Evolutionary conservation across 2,797 vertebrate genomes (phyloP).

Genomic region (Eulemur rubriventer): DNA sequence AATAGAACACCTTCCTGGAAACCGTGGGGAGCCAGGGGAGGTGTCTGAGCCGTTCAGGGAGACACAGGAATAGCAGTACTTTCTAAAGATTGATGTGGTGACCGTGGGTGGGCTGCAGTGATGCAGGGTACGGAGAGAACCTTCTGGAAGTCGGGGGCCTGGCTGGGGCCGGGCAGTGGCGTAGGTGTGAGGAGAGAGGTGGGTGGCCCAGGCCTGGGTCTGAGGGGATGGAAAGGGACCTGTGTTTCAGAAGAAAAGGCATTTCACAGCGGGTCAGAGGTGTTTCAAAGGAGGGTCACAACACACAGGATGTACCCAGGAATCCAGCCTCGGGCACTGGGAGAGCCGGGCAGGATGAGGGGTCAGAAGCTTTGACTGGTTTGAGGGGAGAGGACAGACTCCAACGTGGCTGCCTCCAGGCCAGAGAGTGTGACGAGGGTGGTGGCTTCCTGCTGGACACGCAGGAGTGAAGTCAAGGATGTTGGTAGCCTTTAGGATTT

Average conservation of each 20-base stretch:
- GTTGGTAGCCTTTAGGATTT: not conserved
- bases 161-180: not conserved
- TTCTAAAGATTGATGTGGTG: not conserved
- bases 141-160: not conserved
- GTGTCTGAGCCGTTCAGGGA: not conserved
- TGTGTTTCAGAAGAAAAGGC: not conserved
- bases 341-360: not conserved
- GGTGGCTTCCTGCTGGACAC: rapidly evolving
- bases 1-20: not conserved
- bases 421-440: rapidly evolving
- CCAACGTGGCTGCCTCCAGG: rapidly evolving
- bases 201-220: not conserved
- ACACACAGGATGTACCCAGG: not conserved
- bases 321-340: not conserved
- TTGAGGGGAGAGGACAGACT: rapidly evolving
- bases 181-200: no score
- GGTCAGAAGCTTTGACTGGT: not conserved
- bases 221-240: not conserved
- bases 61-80: not conserved
- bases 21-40: not conserved
- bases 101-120: rapidly evolving
- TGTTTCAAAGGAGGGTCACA: not conserved
- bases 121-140: not conserved
- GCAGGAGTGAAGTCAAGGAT: not conserved
- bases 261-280: not conserved